Evolutionary conservation across 2,113 vertebrate species (phyloP).

Genomic region (Mustela lutreola): DNA sequence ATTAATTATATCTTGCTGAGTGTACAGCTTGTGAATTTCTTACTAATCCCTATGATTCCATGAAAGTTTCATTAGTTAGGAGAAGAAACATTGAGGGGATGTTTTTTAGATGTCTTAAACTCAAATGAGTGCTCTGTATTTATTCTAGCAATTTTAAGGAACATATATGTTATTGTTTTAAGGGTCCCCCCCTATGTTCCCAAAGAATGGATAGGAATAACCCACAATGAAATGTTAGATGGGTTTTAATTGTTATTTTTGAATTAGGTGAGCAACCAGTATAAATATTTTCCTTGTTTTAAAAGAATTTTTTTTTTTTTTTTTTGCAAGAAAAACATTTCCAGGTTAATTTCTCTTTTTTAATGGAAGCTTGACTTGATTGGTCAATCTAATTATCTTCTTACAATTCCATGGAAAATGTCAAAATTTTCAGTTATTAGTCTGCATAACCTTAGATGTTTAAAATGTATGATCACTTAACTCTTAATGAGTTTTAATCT

Average conservation of each 20-base stretch:
- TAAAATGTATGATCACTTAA: not conserved
- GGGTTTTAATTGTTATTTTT: not conserved
- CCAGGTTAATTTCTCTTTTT: not conserved
- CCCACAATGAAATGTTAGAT: not conserved
- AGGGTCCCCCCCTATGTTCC: not conserved
- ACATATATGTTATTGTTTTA: not conserved
- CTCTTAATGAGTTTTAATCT: not conserved
- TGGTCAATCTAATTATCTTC: not conserved
- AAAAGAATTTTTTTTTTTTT: too few relatives aligned
- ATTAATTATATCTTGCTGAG: not conserved
- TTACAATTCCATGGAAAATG: not conserved
- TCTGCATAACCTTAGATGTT: not conserved
- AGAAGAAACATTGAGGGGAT: not conserved
- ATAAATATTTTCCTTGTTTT: not conserved
- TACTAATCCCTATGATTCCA: not conserved
- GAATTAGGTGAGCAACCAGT: not conserved
- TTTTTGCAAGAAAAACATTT: not conserved
- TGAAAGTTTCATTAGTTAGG: not conserved
- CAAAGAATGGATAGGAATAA: not conserved
- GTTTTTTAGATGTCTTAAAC: not conserved
- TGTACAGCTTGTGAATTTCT: not conserved
- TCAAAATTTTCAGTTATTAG: conserved; percentile 8
- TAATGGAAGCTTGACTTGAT: not conserved
- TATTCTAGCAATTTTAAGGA: not conserved
- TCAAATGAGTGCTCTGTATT: not conserved